phyloP scores from a whole-genome alignment of 1,140 invertebrate species.

The Aplysia californica region DNA sequence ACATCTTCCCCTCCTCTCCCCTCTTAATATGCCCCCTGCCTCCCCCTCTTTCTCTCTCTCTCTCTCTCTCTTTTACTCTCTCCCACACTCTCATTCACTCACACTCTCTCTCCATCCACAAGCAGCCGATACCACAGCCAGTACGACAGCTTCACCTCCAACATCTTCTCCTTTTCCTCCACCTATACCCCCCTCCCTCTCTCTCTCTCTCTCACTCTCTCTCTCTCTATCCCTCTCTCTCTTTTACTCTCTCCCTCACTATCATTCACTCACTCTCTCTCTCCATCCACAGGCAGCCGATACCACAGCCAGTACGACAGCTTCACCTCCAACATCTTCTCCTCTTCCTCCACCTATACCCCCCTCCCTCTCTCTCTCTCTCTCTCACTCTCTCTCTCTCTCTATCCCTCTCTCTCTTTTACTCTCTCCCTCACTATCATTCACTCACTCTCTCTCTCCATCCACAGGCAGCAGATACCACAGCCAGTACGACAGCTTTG shows the following conservation, averaged over 20 bases:
- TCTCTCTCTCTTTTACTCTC: constrained; percentile 7
- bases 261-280: not conserved
- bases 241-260: not conserved
- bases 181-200: not conserved
- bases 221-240: constrained; percentile 10
- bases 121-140: constrained; percentile 12
- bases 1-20: not conserved
- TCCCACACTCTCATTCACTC: not conserved
- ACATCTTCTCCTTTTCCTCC: constrained; percentile 16
- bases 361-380: not conserved
- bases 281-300: not conserved
- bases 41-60: constrained; percentile 9
- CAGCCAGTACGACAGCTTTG: too few species aligned
- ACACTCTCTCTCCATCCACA: not conserved
- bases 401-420: not conserved
- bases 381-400: not conserved
- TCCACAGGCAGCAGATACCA: too few species aligned
- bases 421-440: not conserved
- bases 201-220: constrained; percentile 8
- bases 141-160: constrained; percentile 3
- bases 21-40: not conserved
- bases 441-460: not conserved
- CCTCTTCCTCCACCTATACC: not conserved
- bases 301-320: constrained; percentile 9
- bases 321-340: constrained; percentile 1